Conservation (phyloP, 2,888 invertebrate genomes). For the Leptinotarsa peninsularis region DNA sequence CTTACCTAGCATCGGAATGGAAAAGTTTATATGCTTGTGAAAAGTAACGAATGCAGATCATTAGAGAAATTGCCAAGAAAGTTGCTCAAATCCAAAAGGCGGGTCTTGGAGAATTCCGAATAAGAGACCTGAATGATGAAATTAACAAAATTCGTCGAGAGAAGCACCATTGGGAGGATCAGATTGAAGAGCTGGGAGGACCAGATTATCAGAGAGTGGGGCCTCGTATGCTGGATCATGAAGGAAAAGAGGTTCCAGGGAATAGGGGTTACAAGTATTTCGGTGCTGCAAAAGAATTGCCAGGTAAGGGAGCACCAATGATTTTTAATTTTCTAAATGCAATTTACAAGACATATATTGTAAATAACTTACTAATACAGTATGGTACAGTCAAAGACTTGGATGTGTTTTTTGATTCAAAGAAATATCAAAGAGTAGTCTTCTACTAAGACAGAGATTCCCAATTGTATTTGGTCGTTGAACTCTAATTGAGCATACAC, state of each 20-base stretch:
- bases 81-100: conserved; percentile 99
- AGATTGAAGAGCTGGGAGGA: conserved; percentile 95
- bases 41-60: conserved; percentile 96
- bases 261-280: conserved; percentile 99
- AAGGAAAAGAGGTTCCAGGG: conserved; percentile 95
- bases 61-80: conserved; percentile 97
- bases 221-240: conserved; percentile 92
- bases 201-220: conserved; percentile 93
- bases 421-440: too few species aligned
- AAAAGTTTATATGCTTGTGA: conserved; percentile 90
- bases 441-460: too few species aligned
- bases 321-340: too few species aligned
- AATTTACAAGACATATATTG: too few species aligned
- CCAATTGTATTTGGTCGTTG: too few species aligned
- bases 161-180: conserved; percentile 97
- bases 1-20: conserved; percentile 96
- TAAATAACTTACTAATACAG: too few species aligned
- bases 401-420: too few species aligned
- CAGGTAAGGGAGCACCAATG: conserved; percentile 70
- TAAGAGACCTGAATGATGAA: conserved; percentile 98
- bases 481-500: too few species aligned
- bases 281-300: conserved; percentile 97
- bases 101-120: conserved; percentile 98
- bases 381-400: too few species aligned
- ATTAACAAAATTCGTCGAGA: conserved; percentile 97